Conservation (phyloP, 2,113 vertebrate species). For the Cygnus buccinator region DNA sequence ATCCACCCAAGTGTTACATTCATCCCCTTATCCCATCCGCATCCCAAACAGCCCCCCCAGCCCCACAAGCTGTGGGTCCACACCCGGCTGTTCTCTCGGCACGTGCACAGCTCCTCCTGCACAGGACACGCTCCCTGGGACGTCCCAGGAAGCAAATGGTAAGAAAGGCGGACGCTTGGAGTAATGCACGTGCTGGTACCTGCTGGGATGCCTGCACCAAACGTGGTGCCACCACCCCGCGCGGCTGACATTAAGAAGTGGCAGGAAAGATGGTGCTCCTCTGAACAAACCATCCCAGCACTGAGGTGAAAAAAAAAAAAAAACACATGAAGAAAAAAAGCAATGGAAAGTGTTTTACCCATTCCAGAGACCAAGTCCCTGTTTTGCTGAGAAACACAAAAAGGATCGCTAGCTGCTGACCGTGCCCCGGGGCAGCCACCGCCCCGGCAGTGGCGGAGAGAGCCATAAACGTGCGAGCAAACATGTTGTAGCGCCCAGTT, state of each 20-base stretch:
- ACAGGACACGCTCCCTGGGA: too few species aligned
- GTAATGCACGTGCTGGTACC: rapidly evolving
- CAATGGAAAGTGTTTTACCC: rapidly evolving
- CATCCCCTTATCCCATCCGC: rapidly evolving
- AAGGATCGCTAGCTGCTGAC: neutral
- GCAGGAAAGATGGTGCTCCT: neutral
- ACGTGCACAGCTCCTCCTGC: neutral
- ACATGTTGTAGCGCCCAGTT: neutral
- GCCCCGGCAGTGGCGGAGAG: rapidly evolving
- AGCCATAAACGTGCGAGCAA: neutral
- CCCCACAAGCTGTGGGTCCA: rapidly evolving
- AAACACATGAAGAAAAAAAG: neutral
- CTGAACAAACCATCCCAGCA: neutral
- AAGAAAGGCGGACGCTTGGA: neutral
- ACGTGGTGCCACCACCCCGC: neutral
- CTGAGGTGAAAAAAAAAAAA: rapidly evolving
- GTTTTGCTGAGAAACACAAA: neutral
- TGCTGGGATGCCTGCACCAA: neutral
- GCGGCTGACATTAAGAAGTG: rapidly evolving
- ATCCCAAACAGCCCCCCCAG: neutral
- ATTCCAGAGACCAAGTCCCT: neutral
- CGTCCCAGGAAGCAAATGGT: neutral
- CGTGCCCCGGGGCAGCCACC: neutral
- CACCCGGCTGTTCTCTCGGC: neutral
- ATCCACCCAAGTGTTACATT: rapidly evolving